These are phyloP conservation scores for Drosophila affinis DNA, from an alignment of 2,888 invertebrate species.

Conservation along the genomic window DNA sequence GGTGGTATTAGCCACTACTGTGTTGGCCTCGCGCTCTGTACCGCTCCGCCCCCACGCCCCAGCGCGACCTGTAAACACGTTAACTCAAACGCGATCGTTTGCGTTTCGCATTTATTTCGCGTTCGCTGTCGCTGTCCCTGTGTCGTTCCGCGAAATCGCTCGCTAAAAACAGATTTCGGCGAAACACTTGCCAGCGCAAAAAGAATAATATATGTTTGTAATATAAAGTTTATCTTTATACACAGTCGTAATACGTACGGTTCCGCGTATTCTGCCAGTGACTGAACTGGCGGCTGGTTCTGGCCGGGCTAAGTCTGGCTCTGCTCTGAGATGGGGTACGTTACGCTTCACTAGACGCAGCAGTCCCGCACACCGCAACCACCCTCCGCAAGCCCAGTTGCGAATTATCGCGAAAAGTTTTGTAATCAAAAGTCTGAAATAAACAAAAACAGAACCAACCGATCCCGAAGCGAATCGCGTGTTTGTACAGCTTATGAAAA, in stretches of 20 bases:
- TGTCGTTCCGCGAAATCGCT: neutral
- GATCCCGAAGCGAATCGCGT: conserved; percentile 17
- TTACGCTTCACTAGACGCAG: conserved; percentile 38
- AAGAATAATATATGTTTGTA: neutral
- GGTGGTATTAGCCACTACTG: conserved; percentile 7
- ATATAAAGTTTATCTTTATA: conserved; percentile 1
- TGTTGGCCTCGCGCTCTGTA: conserved; percentile 5
- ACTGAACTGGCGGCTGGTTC: neutral
- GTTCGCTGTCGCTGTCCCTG: neutral
- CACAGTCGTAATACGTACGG: neutral
- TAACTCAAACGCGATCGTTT: neutral
- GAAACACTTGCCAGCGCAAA: neutral
- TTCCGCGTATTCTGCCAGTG: neutral
- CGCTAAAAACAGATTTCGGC: conserved; percentile 1
- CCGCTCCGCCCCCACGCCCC: conserved; percentile 19
- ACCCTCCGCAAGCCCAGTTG: neutral
- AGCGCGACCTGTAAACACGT: conserved; percentile 18
- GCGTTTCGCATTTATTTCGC: neutral
- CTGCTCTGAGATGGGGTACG: conserved; percentile 35
- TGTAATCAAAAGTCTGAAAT: conserved; percentile 13
- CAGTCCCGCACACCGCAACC: neutral
- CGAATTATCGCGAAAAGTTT: neutral
- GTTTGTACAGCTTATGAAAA: conserved; percentile 58
- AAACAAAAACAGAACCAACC: conserved; percentile 45
- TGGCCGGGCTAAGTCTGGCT: conserved; percentile 45